Evolutionary conservation across 2,113 vertebrate species (phyloP).

Genomic region (Gracilinanus agilis): DNA sequence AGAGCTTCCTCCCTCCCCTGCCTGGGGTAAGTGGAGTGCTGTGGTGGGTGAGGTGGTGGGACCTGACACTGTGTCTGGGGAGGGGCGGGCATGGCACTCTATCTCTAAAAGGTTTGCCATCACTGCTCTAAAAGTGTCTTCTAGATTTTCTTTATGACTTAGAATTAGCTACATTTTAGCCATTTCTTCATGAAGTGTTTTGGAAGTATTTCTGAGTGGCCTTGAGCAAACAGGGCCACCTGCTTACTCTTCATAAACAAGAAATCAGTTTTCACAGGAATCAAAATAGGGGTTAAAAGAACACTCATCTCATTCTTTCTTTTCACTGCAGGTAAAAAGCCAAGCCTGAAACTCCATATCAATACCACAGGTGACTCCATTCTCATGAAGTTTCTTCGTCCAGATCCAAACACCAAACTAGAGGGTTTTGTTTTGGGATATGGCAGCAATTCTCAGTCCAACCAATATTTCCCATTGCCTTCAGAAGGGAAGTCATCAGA

Average conservation of each 20-base stretch:
- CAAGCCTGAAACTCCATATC: conserved; percentile 95
- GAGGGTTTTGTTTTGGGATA: conserved; percentile 97
- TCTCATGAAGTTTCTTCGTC: conserved; percentile 92
- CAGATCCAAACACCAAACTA: conserved; percentile 89
- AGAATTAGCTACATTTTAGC: neutral
- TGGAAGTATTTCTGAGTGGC: neutral
- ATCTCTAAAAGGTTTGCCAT: too few species aligned
- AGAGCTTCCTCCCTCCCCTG: too few species aligned
- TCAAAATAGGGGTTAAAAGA: neutral
- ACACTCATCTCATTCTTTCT: neutral
- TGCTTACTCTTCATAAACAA: neutral
- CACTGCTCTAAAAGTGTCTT: neutral
- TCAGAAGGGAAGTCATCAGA: conserved; percentile 89
- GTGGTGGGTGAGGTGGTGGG: too few species aligned
- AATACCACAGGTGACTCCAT: conserved; percentile 94
- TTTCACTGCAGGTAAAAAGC: conserved; percentile 88
- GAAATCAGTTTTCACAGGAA: neutral
- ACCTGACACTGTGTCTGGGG: too few species aligned
- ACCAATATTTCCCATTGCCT: conserved; percentile 94
- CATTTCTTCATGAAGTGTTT: neutral
- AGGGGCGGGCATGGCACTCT: too few species aligned
- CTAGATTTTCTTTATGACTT: conserved; percentile 7
- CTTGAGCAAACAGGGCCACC: neutral
- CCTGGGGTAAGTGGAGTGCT: too few species aligned
- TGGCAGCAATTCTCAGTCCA: conserved; percentile 93